Base-by-base conservation (phyloP, 1,140 invertebrate species). In the Mesaphorura yosii region DNA sequence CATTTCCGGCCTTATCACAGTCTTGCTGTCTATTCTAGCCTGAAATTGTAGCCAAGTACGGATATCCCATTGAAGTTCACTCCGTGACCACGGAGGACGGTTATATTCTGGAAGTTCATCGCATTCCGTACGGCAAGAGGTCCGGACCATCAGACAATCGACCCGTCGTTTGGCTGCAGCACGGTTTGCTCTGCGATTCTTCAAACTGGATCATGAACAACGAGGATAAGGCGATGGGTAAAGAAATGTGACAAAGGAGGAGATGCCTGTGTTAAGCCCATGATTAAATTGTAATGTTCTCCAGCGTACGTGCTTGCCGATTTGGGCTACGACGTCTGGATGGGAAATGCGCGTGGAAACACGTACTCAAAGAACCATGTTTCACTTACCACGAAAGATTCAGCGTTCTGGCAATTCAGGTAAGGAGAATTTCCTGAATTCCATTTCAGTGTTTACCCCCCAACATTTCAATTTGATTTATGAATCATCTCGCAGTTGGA, bases 321-420 rank as follows among this genome's bases (percentile, higher is more conserved):
- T 55, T 60, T 68, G 49, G 83, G 84, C 22, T 88, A 78, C 59
- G 85, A 88, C 63, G 83, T 88, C 0, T 84, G 81, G 81, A 59
- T 82, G 58, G 73, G 79, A 20, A 56, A 56, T 39, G 40, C 28
- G 5, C 12, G 54, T 6, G 58, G 62, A 31, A 62, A 57, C 37
- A 60, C 63, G 25, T 78, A 76, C 58, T 71, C 71, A 1, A 66
- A 63, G 25, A 64, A 65, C 12, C 66, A 69, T 50, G 55, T 63
- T n/a, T 39, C 42, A n/a, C 47, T 65, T 1, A 42, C 57, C 22
- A 55, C 61, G 10, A 58, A 61, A 12, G 45, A 66, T 39, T 20
- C 55, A 6, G 44, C 59, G 23, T 67, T 64, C 47, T 67, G 66
- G 66, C 51, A 65, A 27, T 67, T 67, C 56, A 66, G 66, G 15